Conservation (phyloP, 2,113 vertebrate genomes). For the Platysteira castanea region DNA sequence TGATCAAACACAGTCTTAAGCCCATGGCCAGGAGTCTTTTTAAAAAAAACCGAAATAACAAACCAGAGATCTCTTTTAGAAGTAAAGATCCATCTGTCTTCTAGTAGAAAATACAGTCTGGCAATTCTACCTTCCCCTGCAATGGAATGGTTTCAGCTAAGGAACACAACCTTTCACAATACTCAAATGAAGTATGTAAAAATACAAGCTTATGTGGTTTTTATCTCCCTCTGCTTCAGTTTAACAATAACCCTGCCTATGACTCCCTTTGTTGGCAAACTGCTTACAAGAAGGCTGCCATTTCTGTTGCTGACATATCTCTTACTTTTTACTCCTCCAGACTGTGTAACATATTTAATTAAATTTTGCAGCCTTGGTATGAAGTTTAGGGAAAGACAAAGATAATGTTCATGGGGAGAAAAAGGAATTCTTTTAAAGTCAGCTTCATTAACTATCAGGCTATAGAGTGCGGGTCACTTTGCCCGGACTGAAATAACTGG, state of each 20-base stretch:
- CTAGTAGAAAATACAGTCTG: neutral
- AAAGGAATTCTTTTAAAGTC: slow-evolving; percentile 47
- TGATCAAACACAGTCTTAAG: too few species aligned
- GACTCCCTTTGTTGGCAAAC: neutral
- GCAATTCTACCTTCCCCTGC: neutral
- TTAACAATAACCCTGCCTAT: neutral
- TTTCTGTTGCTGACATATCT: slow-evolving; percentile 7
- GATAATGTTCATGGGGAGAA: slow-evolving; percentile 29
- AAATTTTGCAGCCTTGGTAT: slow-evolving; percentile 29
- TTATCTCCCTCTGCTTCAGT: neutral
- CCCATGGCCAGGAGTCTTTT: too few species aligned
- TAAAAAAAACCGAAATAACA: neutral
- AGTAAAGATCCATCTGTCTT: neutral
- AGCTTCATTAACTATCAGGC: slow-evolving; percentile 45
- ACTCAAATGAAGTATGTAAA: neutral
- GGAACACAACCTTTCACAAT: neutral
- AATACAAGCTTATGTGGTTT: neutral
- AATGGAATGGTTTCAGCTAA: neutral
- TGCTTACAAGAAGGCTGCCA: neutral
- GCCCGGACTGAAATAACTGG: slow-evolving; percentile 42
- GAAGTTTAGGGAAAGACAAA: slow-evolving; percentile 39
- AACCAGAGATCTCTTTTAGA: neutral
- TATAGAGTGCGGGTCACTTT: slow-evolving; percentile 61
- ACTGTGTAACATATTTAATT: slow-evolving; percentile 38
- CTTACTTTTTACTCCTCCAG: slow-evolving; percentile 31